Evolutionary conservation across 2,888 invertebrate species (phyloP).

Genomic region (Drosophila barbarae): DNA sequence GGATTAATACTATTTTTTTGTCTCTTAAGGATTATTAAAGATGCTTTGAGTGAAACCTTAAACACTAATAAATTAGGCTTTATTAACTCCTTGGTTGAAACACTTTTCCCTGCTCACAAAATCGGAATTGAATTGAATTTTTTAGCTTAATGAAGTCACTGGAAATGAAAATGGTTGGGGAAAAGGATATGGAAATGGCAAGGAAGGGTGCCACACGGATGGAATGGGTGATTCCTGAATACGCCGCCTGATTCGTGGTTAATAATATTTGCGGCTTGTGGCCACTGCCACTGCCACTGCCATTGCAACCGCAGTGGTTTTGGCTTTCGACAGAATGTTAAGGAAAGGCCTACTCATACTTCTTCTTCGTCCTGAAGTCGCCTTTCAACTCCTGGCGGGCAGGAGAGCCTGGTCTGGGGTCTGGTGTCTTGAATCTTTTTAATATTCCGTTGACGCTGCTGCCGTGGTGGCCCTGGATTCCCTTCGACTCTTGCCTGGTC

Average conservation of each 20-base stretch:
- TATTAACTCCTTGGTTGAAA: not conserved
- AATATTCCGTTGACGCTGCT: constrained; percentile 60
- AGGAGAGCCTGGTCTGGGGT: not conserved
- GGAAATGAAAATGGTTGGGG: not conserved
- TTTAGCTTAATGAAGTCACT: constrained; percentile 20
- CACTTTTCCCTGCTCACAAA: not conserved
- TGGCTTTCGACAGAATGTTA: constrained; percentile 23
- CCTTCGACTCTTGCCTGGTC: constrained; percentile 10
- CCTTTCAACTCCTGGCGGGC: constrained; percentile 32
- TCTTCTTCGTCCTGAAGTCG: constrained; percentile 10
- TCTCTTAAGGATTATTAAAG: too few species aligned
- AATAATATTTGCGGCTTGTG: constrained; percentile 43
- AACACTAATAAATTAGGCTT: not conserved
- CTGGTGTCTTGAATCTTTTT: constrained; percentile 58
- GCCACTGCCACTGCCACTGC: constrained; percentile 21
- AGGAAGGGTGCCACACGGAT: not conserved
- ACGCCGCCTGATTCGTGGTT: constrained; percentile 40
- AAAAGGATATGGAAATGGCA: not conserved
- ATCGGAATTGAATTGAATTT: constrained; percentile 16
- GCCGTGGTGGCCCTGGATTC: constrained; percentile 4
- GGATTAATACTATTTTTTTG: not conserved
- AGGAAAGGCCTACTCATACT: constrained; percentile 3
- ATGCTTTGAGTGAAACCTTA: not conserved
- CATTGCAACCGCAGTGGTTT: constrained; percentile 38
- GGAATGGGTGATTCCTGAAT: constrained; percentile 13